A percentile compares a stretch with the other conserved stretches of the same genome.
Evolutionary conservation across 2,797 vertebrate species (phyloP).

Genomic region (Crax fasciolata): DNA sequence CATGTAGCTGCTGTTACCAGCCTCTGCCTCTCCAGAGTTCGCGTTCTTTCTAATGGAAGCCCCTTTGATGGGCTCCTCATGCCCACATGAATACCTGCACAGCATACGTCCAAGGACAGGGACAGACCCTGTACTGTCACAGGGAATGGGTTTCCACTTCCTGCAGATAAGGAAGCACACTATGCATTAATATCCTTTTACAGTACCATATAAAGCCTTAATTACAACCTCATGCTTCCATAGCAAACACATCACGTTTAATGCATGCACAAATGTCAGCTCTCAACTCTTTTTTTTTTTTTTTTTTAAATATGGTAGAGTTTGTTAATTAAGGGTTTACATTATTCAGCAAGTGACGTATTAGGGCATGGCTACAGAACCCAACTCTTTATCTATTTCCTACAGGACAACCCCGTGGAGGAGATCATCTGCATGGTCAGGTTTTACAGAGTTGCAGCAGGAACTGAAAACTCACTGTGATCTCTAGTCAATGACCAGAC

Average conservation of each 20-base stretch:
- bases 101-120: accelerated
- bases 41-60: neutral
- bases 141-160: constrained; percentile 52
- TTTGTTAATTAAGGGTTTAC: constrained; percentile 40
- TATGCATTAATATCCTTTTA: constrained; percentile 35
- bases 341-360: neutral
- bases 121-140: neutral
- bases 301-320: neutral
- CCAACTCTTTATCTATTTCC: neutral
- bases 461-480: neutral
- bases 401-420: neutral
- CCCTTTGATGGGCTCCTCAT: neutral
- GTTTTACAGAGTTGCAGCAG: neutral
- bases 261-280: constrained; percentile 27
- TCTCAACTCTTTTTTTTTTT: neutral
- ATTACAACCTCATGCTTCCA: constrained; percentile 58
- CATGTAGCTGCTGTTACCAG: neutral
- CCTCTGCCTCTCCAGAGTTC: neutral
- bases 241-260: neutral
- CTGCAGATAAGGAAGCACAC: constrained; percentile 20
- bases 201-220: constrained; percentile 36
- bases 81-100: accelerated
- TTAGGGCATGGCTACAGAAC: neutral
- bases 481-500: neutral
- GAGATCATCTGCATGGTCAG: neutral